phyloP scores from a whole-genome alignment of 2,113 vertebrate genomes.

The Larimichthys polyactis region DNA sequence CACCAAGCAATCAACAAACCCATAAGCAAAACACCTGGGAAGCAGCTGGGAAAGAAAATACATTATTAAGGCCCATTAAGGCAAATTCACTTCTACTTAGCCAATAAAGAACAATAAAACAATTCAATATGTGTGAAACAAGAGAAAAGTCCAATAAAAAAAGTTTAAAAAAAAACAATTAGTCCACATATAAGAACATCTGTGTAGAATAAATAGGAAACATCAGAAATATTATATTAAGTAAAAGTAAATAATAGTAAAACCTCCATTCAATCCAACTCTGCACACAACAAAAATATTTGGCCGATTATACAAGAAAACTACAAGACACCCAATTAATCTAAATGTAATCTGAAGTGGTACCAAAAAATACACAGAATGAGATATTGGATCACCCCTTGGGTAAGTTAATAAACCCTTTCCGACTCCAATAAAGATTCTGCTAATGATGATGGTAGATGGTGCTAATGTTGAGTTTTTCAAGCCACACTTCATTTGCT shows the following conservation, averaged over 20 bases:
- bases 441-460: constrained; percentile 39
- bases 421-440: background rate
- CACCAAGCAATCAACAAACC: background rate
- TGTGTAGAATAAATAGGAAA: background rate
- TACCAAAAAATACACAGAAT: background rate
- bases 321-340: background rate
- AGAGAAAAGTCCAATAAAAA: background rate
- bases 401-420: constrained; percentile 15
- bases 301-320: background rate
- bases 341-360: background rate
- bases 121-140: too few relatives aligned
- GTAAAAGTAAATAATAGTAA: too few relatives aligned
- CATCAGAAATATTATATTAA: background rate
- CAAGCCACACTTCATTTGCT: constrained; percentile 56
- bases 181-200: background rate
- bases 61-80: background rate
- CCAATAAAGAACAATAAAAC: background rate
- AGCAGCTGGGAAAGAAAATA: background rate
- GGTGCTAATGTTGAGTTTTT: constrained; percentile 21
- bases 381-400: background rate
- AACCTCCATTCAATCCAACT: too few relatives aligned
- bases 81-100: background rate
- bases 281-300: too few relatives aligned
- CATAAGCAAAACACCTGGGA: background rate
- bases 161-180: background rate